Percentiles rank a stretch among this genome's conserved stretches.
phyloP scores from a whole-genome alignment of 2,797 vertebrate genomes.

The Cuculus canorus region DNA sequence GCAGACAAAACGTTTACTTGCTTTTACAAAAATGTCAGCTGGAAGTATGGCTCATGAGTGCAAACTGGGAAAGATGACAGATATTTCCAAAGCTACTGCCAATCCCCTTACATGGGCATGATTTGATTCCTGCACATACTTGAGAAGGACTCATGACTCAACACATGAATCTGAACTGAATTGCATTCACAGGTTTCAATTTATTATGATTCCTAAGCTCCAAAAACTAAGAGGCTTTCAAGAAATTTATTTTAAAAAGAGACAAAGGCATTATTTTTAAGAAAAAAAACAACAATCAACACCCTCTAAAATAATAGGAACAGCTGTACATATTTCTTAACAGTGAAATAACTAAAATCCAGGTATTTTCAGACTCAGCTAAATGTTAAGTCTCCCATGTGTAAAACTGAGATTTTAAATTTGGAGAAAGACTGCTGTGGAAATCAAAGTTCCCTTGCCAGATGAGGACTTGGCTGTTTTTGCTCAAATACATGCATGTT shows the following conservation, averaged over 20 bases:
- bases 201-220: neutral
- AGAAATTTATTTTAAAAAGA: neutral
- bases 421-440: neutral
- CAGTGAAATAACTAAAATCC: neutral
- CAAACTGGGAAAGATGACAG: neutral
- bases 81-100: constrained; percentile 40
- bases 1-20: neutral
- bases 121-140: neutral
- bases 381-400: neutral
- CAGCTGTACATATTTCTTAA: neutral
- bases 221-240: neutral
- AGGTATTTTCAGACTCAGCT: neutral
- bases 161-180: neutral
- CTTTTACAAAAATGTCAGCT: neutral
- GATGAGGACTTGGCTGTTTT: neutral
- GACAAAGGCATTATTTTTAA: neutral
- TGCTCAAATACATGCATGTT: neutral
- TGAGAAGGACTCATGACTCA: neutral
- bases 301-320: neutral
- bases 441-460: neutral
- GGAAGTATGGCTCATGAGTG: neutral
- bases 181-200: neutral
- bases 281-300: neutral
- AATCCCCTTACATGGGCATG: neutral
- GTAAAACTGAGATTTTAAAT: neutral